Conservation (phyloP, 2,797 vertebrate species). For the Dendrocincla tyrannina region DNA sequence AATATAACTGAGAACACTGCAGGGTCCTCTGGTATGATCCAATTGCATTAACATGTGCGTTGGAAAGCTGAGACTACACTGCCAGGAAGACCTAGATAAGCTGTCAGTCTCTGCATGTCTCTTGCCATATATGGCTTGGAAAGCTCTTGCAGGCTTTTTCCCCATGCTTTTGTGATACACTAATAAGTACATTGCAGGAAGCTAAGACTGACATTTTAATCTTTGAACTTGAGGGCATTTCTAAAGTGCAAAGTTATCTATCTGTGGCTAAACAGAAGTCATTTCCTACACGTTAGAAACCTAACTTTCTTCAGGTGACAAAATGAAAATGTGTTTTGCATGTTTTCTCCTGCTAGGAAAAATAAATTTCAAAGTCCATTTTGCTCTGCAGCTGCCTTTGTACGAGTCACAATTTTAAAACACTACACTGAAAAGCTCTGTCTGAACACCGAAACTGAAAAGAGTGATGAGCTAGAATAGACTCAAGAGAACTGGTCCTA, state of each 20-base stretch:
- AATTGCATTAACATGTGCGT: background rate
- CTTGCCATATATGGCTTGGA: background rate
- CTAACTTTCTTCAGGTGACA: background rate
- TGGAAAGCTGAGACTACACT: background rate
- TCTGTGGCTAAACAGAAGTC: background rate
- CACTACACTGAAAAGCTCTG: background rate
- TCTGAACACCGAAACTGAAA: background rate
- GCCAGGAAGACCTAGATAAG: background rate
- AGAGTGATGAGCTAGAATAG: background rate
- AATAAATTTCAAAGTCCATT: background rate
- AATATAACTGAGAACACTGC: background rate
- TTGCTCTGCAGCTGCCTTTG: background rate
- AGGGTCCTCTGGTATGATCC: background rate
- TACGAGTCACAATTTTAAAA: background rate
- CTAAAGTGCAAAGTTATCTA: background rate
- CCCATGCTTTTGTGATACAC: background rate
- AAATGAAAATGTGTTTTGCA: background rate
- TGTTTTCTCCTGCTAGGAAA: rapidly evolving
- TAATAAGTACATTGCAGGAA: background rate
- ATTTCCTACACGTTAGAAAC: background rate
- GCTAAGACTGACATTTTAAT: background rate
- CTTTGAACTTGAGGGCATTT: background rate
- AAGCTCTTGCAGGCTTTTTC: background rate
- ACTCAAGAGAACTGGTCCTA: background rate
- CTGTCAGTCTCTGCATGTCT: background rate